Evolutionary conservation across 1,140 invertebrate species (phyloP), one percentile per base, ranked within the genome.

Genomic region (Plodia interpunctella): DNA sequence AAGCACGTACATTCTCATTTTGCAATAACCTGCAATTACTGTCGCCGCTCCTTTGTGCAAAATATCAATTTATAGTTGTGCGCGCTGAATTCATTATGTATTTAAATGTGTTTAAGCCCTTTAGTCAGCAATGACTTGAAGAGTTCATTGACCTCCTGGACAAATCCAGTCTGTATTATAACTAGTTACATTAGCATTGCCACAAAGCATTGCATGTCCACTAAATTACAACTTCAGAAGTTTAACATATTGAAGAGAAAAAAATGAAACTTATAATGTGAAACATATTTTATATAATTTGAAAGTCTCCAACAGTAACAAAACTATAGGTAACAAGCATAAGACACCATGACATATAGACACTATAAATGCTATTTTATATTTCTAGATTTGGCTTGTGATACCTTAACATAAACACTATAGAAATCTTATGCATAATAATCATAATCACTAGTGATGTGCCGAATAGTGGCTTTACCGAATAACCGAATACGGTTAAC

Each of bases 11-110:
- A 60, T 52, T 21, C 56, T 63, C 60, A 67, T 76, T 74, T 76
- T 71, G 66, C 66, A 55, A 59, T 64, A 73, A 65, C 60, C 62
- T 66, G 64, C 68, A 76, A 83, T 83, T 80, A 77, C 65, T 68
- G 66, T 70, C 68, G 65, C 59, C 57, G 65, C 58, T 58, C 72
- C 76, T 80, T 81, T 80, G 72, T 78, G 56, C 57, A 59, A 70
- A 65, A 70, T 71, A 72, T 72, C 66, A 74, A 74, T 68, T 70
- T 71, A 71, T 68, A 66, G 59, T 53, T 18, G 55, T 30, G 62
- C 51, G 62, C 49, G 35, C 49, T 62, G 61, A 63, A 64, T 59
- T 61, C 52, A 59, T 67, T 63, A 63, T 38, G 28, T 44, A 44
- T 44, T 44, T 44, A 44, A 44, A 44, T n/a, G 38, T 44, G 38